Evolutionary conservation across 2,113 vertebrate genomes (phyloP), one percentile per base, ranked within the genome.

Genomic region (Donacobius atricapilla): DNA sequence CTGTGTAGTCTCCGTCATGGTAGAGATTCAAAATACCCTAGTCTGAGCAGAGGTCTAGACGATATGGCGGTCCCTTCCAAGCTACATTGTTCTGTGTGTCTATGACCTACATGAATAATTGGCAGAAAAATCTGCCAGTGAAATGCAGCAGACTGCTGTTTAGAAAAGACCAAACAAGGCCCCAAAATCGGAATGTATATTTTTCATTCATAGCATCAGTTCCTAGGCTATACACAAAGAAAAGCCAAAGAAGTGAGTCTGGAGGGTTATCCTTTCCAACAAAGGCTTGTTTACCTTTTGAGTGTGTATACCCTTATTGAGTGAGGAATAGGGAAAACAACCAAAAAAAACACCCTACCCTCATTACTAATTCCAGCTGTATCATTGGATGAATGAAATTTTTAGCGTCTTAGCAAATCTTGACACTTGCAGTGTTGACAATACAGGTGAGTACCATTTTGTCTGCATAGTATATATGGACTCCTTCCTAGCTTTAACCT

Each of bases 311-410:
- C 2, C 24, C 23, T 65, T 15, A 28, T 10, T 63, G 12, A 3
- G 3, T 42, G 25, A 66, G 5, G 13, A 13, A 42, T 19, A 47
- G 5, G 15, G 24, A 15, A 4, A 58, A 37, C 4, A 77, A 57
- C 3, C 0, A 15, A n/a, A 63, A 63, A 63, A 47, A 47, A 2
- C 10, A 24, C 23, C 10, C 13, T 88, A 22, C 0, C 1, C 2
- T 78, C 5, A 22, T 27, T 42, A 42, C 8, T 76, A 48, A 53
- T 48, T 83, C 2, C 5, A 24, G 28, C 10, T 9, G 2, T 61
- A 28, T 51, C 13, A 56, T 13, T 85, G 50, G 8, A 70, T 60
- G 4, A 78, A 10, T 33, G 40, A 81, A 5, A 7, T 54, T 77
- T 79, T 76, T 40, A 77, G 19, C 2, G 2, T 7, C 15, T 40